phyloP scores from a whole-genome alignment of 2,113 vertebrate genomes.

The Falcunculus frontatus region DNA sequence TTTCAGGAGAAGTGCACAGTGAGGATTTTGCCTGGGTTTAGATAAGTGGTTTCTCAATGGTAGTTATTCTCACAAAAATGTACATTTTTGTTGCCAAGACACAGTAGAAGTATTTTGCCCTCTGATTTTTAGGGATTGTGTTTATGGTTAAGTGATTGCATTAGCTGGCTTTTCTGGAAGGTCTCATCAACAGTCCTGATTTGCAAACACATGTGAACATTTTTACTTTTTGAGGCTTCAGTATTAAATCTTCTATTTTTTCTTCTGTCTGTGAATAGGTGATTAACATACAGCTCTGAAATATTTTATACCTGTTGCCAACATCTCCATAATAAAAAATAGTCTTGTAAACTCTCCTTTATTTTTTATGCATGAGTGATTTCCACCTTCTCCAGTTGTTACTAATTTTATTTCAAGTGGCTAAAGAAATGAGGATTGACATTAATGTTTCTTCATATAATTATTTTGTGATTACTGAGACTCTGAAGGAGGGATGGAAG shows the following conservation, averaged over 20 bases:
- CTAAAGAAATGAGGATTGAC: conserved; percentile 31
- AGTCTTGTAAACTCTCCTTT: background rate
- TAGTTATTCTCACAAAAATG: background rate
- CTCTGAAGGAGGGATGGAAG: background rate
- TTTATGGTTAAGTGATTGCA: background rate
- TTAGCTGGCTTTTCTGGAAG: background rate
- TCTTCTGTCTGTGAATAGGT: background rate
- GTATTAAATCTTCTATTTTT: background rate
- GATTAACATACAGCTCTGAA: background rate
- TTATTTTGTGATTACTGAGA: conserved; percentile 26
- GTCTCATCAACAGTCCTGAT: background rate
- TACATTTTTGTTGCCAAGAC: background rate
- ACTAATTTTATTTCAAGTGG: background rate
- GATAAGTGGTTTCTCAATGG: background rate
- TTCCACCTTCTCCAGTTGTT: background rate
- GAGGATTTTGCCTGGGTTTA: background rate
- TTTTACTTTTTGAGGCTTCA: background rate
- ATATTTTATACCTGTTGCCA: background rate
- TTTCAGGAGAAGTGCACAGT: background rate
- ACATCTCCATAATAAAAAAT: background rate
- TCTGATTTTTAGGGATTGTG: background rate
- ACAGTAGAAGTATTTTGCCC: background rate
- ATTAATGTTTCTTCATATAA: conserved; percentile 1
- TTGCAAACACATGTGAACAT: background rate
- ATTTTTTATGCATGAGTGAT: background rate